phyloP scores from a whole-genome alignment of 2,113 vertebrate species.

The Neodontobutis hainanensis region DNA sequence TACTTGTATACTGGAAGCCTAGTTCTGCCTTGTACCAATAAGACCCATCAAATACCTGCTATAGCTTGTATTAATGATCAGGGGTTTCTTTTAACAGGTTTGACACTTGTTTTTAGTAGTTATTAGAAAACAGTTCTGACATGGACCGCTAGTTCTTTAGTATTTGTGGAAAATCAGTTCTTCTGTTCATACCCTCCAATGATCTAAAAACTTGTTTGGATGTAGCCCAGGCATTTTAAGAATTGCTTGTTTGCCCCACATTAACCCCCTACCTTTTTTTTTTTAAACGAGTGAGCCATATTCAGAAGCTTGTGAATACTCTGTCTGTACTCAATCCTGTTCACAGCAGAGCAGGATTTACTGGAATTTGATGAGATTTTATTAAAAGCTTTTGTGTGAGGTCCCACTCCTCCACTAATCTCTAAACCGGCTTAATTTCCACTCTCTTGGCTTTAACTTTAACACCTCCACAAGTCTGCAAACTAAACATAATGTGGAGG shows the following conservation, averaged over 20 bases:
- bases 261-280: constrained; percentile 3
- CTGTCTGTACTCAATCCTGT: background rate
- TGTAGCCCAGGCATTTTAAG: too few species aligned
- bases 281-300: constrained; percentile 17
- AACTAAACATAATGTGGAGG: constrained; percentile 9
- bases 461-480: background rate
- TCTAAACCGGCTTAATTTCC: constrained; percentile 21
- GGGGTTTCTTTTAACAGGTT: too few species aligned
- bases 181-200: too few species aligned
- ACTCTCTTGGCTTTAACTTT: constrained; percentile 2
- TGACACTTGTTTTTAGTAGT: too few species aligned
- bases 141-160: too few species aligned
- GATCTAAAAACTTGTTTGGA: too few species aligned
- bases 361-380: constrained; percentile 38
- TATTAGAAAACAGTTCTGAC: background rate
- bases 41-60: too few species aligned
- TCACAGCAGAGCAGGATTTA: constrained; percentile 24
- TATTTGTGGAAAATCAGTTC: too few species aligned
- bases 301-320: constrained; percentile 5
- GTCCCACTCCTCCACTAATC: constrained; percentile 4
- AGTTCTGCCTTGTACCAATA: too few species aligned
- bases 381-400: constrained; percentile 34
- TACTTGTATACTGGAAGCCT: too few species aligned
- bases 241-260: background rate
- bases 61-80: too few species aligned